These are phyloP conservation scores for Sarcoramphus papa DNA, from an alignment of 2,797 vertebrate species.

Conservation along the genomic window DNA sequence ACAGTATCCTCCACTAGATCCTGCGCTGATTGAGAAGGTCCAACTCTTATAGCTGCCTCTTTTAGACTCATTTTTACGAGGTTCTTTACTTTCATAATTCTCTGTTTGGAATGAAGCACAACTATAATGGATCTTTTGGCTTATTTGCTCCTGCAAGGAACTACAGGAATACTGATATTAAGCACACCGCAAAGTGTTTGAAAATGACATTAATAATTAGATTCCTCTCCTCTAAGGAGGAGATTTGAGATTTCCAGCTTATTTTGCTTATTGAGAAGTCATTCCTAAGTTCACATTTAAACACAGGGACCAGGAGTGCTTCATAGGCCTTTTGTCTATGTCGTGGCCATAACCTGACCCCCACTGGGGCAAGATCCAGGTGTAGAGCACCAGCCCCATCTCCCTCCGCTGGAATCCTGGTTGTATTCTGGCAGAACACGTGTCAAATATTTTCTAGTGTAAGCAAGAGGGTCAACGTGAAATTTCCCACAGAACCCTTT, in stretches of 20 bases:
- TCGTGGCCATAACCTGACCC: background rate
- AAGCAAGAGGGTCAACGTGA: background rate
- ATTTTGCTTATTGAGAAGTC: background rate
- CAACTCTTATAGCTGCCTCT: background rate
- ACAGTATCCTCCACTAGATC: background rate
- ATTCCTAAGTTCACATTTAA: background rate
- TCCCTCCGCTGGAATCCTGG: background rate
- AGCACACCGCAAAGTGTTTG: background rate
- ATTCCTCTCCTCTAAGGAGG: background rate
- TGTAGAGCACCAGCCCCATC: background rate
- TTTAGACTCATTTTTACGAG: background rate
- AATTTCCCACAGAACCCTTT: background rate
- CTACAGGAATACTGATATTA: background rate
- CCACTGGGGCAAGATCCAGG: background rate
- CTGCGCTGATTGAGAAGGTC: background rate
- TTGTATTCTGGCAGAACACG: background rate
- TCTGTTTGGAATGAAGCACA: background rate
- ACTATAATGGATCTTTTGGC: background rate
- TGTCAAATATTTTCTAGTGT: background rate
- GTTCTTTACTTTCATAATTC: background rate
- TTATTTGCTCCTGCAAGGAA: background rate
- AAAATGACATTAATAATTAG: background rate
- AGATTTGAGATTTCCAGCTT: background rate
- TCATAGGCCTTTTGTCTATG: background rate
- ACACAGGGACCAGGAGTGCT: background rate